Percentiles rank a stretch among this genome's conserved stretches.
Evolutionary conservation across 92 coral and sea anemone species (phyloP).

Genomic region (Porites cylindrica): DNA sequence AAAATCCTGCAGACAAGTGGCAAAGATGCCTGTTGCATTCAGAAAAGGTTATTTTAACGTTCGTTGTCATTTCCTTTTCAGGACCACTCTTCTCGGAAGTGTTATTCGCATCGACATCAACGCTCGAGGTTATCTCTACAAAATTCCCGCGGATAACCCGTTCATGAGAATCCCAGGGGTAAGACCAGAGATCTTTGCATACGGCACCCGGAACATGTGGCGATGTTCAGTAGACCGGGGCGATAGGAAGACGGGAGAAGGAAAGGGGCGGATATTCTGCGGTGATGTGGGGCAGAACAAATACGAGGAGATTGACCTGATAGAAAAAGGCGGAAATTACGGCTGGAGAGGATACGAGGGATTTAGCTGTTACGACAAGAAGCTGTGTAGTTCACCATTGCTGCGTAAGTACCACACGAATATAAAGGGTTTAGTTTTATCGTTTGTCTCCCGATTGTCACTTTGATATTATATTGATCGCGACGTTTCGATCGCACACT

Average conservation of each 20-base stretch:
- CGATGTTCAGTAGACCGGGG: conserved; percentile 95
- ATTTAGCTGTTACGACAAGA: conserved; percentile 74
- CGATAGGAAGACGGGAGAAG: conserved; percentile 77
- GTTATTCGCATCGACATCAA: conserved; percentile 88
- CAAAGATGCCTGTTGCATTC: not conserved
- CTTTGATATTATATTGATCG: no score
- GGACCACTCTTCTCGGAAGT: conserved; percentile 86
- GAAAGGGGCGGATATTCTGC: conserved; percentile 92
- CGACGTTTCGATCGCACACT: no score
- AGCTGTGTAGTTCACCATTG: conserved; percentile 69
- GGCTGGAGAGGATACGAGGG: conserved; percentile 98
- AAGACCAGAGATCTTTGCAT: conserved; percentile 91
- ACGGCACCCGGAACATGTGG: conserved; percentile 96
- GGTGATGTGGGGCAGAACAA: conserved; percentile 96
- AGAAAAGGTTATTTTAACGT: not conserved
- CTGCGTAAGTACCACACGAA: conserved; percentile 59
- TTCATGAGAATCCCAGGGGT: conserved; percentile 67
- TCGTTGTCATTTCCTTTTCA: not conserved
- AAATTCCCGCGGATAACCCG: conserved; percentile 91
- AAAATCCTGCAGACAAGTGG: not conserved
- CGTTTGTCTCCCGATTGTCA: no score
- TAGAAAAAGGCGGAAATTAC: conserved; percentile 89
- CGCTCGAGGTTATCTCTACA: conserved; percentile 67
- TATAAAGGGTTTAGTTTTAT: not conserved
- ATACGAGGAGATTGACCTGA: conserved; percentile 93